phyloP scores from a whole-genome alignment of 2,113 vertebrate genomes.

The Acanthochromis polyacanthus region DNA sequence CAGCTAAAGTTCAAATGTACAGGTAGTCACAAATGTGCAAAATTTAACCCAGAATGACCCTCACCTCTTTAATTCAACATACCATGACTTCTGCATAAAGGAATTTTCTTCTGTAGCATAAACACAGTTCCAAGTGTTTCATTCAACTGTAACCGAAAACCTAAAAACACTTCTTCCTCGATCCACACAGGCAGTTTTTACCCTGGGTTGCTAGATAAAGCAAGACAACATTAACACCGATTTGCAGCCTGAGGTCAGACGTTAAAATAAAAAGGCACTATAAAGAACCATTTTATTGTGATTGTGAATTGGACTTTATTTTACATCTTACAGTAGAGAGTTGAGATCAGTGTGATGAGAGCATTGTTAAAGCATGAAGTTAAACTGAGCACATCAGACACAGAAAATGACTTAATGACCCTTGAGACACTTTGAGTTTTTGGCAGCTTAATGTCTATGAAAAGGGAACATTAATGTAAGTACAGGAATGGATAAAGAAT shows the following conservation, averaged over 20 bases:
- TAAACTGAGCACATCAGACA: conserved; percentile 30
- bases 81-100: not conserved
- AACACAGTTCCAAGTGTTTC: not conserved
- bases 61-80: not conserved
- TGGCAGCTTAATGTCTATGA: conserved; percentile 21
- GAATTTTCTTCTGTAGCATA: not conserved
- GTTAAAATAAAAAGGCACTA: conserved; percentile 46
- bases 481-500: conserved; percentile 4
- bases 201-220: conserved; percentile 14
- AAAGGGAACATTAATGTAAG: conserved; percentile 7
- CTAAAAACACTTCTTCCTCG: not conserved
- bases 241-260: conserved; percentile 1
- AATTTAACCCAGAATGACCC: not conserved
- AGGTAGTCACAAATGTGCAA: not conserved
- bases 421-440: conserved; percentile 17
- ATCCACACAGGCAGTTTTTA: conserved; percentile 21
- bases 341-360: conserved; percentile 24
- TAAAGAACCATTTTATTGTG: conserved; percentile 49
- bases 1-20: not conserved
- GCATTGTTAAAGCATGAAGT: conserved; percentile 19
- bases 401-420: conserved; percentile 9
- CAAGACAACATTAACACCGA: not conserved
- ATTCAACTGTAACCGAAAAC: not conserved
- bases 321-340: conserved; percentile 21
- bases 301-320: conserved; percentile 46